Conservation (phyloP, 2,797 vertebrate genomes). For the Myotis pilosus region DNA sequence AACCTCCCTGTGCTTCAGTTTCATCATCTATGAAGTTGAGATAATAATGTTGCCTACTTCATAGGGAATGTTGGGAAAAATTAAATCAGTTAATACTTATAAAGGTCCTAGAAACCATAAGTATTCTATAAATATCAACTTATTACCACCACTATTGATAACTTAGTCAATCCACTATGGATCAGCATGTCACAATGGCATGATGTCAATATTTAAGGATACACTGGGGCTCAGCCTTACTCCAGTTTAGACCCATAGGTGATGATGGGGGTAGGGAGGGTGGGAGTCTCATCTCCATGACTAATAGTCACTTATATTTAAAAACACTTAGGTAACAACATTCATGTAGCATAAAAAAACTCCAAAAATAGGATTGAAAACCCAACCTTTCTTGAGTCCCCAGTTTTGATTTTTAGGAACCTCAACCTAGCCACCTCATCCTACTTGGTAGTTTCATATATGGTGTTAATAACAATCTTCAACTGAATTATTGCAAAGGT, state of each 20-base stretch:
- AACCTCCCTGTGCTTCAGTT: neutral
- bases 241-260: neutral
- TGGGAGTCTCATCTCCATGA: neutral
- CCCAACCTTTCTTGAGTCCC: neutral
- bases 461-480: neutral
- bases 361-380: neutral
- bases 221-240: neutral
- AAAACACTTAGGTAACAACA: neutral
- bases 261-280: neutral
- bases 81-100: neutral
- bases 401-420: constrained; percentile 26
- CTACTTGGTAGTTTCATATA: neutral
- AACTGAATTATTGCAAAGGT: neutral
- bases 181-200: neutral
- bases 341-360: neutral
- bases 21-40: neutral
- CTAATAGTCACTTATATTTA: neutral
- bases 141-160: neutral
- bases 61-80: neutral
- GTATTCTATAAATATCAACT: neutral
- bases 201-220: neutral
- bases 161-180: neutral
- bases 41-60: neutral
- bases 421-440: neutral
- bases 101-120: neutral